phyloP scores from a whole-genome alignment of 2,797 vertebrate genomes.

The Chelmon rostratus region DNA sequence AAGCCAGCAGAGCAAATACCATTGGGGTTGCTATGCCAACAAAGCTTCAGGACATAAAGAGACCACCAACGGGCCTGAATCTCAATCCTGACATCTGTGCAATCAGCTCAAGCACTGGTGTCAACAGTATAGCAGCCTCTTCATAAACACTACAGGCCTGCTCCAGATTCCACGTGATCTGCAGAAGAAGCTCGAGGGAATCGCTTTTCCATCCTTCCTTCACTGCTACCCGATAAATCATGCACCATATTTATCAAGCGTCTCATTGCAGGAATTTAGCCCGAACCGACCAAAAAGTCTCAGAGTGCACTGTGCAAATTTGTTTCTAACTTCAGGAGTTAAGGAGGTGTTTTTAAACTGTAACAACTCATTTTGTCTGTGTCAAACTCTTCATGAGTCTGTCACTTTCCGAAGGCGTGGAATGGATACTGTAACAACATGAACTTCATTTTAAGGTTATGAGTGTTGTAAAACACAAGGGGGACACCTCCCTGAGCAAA shows the following conservation, averaged over 20 bases:
- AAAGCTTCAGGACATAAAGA: conserved; percentile 63
- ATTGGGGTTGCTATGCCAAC: conserved; percentile 75
- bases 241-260: not conserved
- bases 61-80: conserved; percentile 49
- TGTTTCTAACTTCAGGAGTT: not conserved
- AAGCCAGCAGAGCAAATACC: conserved; percentile 58
- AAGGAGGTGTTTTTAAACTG: not conserved
- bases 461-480: not conserved
- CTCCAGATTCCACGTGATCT: conserved; percentile 10
- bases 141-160: conserved; percentile 26
- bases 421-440: not conserved
- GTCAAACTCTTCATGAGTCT: not conserved
- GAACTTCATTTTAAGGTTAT: not conserved
- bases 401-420: not conserved
- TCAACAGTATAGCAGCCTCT: conserved; percentile 40
- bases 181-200: conserved; percentile 13
- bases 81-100: conserved; percentile 62
- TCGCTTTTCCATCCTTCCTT: not conserved
- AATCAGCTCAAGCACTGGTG: conserved; percentile 42
- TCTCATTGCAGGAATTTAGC: not conserved
- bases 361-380: not conserved
- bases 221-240: not conserved
- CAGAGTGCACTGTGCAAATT: not conserved
- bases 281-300: not conserved
- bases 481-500: not conserved